These are phyloP conservation scores for Galerucella calmariensis DNA, from an alignment of 2,888 invertebrate genomes.

Conservation along the genomic window DNA sequence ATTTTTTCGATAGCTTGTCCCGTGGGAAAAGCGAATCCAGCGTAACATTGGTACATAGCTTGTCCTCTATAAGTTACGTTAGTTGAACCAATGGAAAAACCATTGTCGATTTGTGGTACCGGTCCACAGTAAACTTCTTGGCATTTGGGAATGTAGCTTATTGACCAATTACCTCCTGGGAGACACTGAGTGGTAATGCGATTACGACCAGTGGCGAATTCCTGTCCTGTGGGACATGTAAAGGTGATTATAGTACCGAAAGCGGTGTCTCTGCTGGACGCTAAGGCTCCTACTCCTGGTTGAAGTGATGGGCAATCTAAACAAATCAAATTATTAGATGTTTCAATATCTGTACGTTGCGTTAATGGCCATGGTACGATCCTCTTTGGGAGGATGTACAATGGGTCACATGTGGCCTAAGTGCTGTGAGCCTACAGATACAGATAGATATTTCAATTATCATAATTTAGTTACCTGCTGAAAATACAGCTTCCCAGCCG, in stretches of 20 bases:
- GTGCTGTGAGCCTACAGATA: too few relatives aligned
- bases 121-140: constrained; percentile 98
- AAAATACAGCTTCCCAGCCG: constrained; percentile 92
- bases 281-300: constrained; percentile 88
- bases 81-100: constrained; percentile 94
- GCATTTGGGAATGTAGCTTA: constrained; percentile 90
- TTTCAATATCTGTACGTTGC: not conserved
- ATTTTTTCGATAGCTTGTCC: constrained; percentile 89
- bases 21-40: constrained; percentile 93
- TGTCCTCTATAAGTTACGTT: constrained; percentile 94
- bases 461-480: constrained; percentile 75
- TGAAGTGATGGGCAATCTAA: constrained; percentile 86
- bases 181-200: constrained; percentile 87
- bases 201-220: constrained; percentile 90
- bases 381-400: too few relatives aligned
- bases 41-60: constrained; percentile 96
- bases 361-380: too few relatives aligned
- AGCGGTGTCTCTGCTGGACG: constrained; percentile 90
- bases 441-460: not conserved
- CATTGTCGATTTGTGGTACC: constrained; percentile 97
- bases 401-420: too few relatives aligned
- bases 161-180: constrained; percentile 92
- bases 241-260: constrained; percentile 91
- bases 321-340: constrained; percentile 39
- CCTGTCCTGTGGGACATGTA: constrained; percentile 93